A percentile compares a stretch with the other conserved stretches of the same genome.
phyloP scores from a whole-genome alignment of 2,113 vertebrate genomes.

The Grammomys dolichurus region DNA sequence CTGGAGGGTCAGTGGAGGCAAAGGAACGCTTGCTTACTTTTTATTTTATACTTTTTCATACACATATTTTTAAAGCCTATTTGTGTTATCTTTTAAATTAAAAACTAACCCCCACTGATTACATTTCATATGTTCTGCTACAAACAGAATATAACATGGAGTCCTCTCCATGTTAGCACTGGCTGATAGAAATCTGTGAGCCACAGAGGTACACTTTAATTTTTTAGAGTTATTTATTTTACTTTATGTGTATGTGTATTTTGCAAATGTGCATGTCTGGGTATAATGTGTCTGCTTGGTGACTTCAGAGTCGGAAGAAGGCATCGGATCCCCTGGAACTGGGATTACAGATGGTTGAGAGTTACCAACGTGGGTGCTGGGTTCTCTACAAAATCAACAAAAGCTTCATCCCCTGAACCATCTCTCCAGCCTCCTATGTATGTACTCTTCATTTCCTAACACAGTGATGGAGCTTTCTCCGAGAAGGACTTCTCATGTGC shows the following conservation, averaged over 20 bases:
- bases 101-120: background rate
- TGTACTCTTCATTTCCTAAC: background rate
- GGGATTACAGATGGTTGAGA: background rate
- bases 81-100: background rate
- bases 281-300: background rate
- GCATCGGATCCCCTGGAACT: background rate
- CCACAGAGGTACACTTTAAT: background rate
- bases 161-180: background rate
- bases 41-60: background rate
- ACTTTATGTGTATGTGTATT: background rate
- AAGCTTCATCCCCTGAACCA: background rate
- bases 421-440: background rate
- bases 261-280: background rate
- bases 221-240: background rate
- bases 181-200: background rate
- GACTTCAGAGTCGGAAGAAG: background rate
- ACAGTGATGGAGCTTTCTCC: background rate
- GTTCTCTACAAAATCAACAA: background rate
- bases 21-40: background rate
- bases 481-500: background rate
- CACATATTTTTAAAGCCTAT: background rate
- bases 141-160: background rate
- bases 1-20: background rate
- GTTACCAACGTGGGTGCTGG: background rate
- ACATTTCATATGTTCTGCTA: background rate